Percentiles rank a stretch among this genome's conserved stretches.
phyloP scores from a whole-genome alignment of 2,113 vertebrate species.

The Orycteropus afer region DNA sequence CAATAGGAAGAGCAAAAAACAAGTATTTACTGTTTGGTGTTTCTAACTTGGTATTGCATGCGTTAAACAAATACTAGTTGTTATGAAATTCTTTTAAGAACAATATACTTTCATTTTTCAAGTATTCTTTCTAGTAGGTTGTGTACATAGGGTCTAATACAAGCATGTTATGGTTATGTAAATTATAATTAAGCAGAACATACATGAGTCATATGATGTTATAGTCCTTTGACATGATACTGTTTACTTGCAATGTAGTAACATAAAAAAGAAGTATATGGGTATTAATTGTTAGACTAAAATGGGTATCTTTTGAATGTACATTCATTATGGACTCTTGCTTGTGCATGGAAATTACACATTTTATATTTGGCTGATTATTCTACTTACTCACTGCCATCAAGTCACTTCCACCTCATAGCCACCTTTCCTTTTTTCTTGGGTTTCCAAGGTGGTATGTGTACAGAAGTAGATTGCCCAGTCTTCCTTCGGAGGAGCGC shows the following conservation, averaged over 20 bases:
- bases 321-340: background rate
- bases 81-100: background rate
- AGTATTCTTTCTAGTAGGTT: background rate
- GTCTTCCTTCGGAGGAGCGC: background rate
- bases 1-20: background rate
- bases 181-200: background rate
- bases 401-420: background rate
- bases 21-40: background rate
- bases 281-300: conserved; percentile 25
- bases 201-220: background rate
- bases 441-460: too few relatives aligned
- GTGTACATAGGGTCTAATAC: background rate
- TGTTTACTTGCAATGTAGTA: conserved; percentile 25
- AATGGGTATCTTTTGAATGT: background rate
- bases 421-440: too few relatives aligned
- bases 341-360: background rate
- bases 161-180: background rate
- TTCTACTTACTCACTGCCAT: background rate
- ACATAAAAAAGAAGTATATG: background rate
- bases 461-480: too few relatives aligned
- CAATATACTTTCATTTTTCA: background rate
- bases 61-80: background rate
- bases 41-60: conserved; percentile 1
- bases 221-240: background rate
- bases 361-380: conserved; percentile 28